Base-by-base conservation (phyloP, 2,888 invertebrate species). In the Xanthorhoe spadicearia region DNA sequence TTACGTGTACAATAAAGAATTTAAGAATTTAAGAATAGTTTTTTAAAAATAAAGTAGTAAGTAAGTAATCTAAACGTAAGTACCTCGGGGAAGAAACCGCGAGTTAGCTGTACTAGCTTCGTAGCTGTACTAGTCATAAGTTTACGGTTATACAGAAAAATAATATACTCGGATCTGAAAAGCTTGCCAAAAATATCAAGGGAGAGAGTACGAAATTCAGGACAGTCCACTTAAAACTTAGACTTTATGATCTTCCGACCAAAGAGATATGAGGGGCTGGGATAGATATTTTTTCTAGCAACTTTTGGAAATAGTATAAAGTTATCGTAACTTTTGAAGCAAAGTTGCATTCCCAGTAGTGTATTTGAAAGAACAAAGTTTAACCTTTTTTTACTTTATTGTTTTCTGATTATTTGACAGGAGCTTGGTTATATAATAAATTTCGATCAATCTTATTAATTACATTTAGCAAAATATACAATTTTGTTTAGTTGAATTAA, bases 221-320 rank as follows among this genome's bases (percentile, higher is more conserved):
- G 54, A 62, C 62, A 57, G 46, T 62, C 55, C 64, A 71, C 70
- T 71, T 68, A 67, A 66, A 69, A 71, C 62, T 69, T 69, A 49
- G 49, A 35, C 32, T 60, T 67, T 67, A 66, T 17, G 63, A 55
- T 56, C 52, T 63, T 60, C 56, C n/a, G 23, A 28, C 51, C 50
- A 53, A 28, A 54, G 43, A 58, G 17, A 51, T 62, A 62, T 59
- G 55, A 43, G 32, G 48, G 38, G 55, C 15, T 48, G 15, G 15
- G 15, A 17, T 48, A 48, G 48, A 48, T 48, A 48, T 17, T 48
- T 48, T 48, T 48, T 48, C 48, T 48, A 48, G 15, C 13, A 38
- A 38, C 15, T 15, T n/a, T 48, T 48, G 43, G 43, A 43, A 43
- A 43, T 43, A 43, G n/a, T 43, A 23, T 2, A 43, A 48, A 48